Base-by-base conservation (phyloP, 2,797 vertebrate genomes). In the Xyrichtys novacula region DNA sequence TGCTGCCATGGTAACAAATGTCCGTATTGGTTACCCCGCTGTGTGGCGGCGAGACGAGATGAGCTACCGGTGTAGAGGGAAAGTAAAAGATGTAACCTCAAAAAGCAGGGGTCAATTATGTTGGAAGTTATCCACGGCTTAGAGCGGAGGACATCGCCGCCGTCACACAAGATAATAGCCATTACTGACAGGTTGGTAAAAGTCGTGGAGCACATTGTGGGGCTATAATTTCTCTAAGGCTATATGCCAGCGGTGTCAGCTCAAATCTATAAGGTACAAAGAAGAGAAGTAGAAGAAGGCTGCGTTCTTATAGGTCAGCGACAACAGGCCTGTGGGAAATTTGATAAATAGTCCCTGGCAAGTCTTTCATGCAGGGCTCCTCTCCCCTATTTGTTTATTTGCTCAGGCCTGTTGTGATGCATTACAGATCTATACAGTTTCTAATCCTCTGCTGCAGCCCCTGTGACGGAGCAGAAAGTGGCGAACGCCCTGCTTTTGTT, bases 61-160 rank as follows among this genome's bases (percentile, higher is more conserved):
- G 78, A 81, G 73, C 74, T 63, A 57, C 49, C 36, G 2, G 28
- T 60, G 74, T 49, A 34, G 53, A 59, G 57, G 31, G 53, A 68
- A 78, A 86, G 79, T 76, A 69, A 73, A 85, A 83, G 78, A 85
- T 75, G 69, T 63, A 65, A 83, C 76, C 83, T 84, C 48, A 84
- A 83, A 87, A 74, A 49, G 15, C 32, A 28, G 76, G 84, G 85
- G 87, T 90, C 86, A 90, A 85, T 91, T 90, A 87, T 55, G 62
- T 55, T 76, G 74, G 81, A 85, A 82, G 79, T 85, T 84, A 77
- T 87, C 76, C 75, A 50, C 17, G 71, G 73, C 78, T 76, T 57
- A 68, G 70, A 83, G 68, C 65, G 12, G 86, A 29, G 85, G 83
- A 84, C 83, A 76, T 38, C 53, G 75, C 56, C 10, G 71, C 71